Evolutionary conservation across 2,113 vertebrate species (phyloP), one percentile per base, ranked within the genome.

Genomic region (Corythaeola cristata): DNA sequence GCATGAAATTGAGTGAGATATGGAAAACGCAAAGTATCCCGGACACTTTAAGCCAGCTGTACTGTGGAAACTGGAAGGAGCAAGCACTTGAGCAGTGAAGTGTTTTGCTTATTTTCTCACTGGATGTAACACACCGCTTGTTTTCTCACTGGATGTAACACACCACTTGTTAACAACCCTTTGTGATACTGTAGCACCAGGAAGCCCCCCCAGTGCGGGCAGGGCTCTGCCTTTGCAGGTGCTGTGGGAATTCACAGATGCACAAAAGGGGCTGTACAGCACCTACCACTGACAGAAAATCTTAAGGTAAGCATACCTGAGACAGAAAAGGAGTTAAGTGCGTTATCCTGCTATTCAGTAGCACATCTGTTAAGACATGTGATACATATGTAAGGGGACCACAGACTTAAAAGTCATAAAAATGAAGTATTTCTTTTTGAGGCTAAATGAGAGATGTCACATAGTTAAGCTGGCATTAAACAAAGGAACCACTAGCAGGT

Each of bases 351-450:
- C 27, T 56, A 15, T 49, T 89, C 20, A 37, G 8, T 35, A 59
- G 10, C 4, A 2, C 8, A 44, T 22, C 15, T 39, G 5, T 44
- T 47, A 58, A 79, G 35, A n/a, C 0, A 1, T 1, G 4, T 4
- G 1, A 21, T 35, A 72, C 45, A 69, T 21, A 28, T 8, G 5
- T 11, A 8, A 77, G 30, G 6, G 41, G 20, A 60, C 8, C 15
- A 75, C 30, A 62, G 44, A n/a, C 22, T 71, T 22, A 85, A 87
- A 56, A 86, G 24, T 47, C 12, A 8, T 33, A 52, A 45, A 26
- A 81, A 58, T 28, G 1, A 77, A 80, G 13, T 62, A 30, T 18
- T 79, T 59, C 4, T 41, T 85, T 84, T 64, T 84, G 27, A 80
- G 56, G 14, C 4, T 14, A 80, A 55, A 64, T 32, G 23, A 74